Evolutionary conservation across 2,888 invertebrate species (phyloP).

Genomic region (Tipula confusa): DNA sequence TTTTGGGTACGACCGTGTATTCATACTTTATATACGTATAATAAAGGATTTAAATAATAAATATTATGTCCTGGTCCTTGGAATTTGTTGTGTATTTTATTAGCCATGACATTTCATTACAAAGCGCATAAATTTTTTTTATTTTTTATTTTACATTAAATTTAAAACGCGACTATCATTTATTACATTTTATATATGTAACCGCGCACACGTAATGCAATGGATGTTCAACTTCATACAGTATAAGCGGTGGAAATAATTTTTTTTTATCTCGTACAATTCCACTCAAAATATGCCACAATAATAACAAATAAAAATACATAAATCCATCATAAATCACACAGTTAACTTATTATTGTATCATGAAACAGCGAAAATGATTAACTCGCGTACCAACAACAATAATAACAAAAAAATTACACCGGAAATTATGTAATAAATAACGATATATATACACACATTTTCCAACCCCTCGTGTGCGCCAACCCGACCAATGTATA

Average conservation of each 20-base stretch:
- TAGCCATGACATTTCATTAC: not conserved
- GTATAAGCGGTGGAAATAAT: not conserved
- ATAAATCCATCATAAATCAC: not conserved
- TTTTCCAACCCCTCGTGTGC: not conserved
- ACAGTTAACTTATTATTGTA: slow-evolving; percentile 5
- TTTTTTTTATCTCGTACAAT: not conserved
- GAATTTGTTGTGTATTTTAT: not conserved
- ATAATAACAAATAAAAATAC: not conserved
- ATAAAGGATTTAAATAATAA: slow-evolving; percentile 12
- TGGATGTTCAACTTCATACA: not conserved
- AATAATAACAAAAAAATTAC: not conserved
- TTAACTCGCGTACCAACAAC: not conserved
- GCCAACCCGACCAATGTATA: not conserved
- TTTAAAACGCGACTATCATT: not conserved
- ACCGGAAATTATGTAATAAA: not conserved
- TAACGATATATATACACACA: not conserved
- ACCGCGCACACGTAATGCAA: not conserved
- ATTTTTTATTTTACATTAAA: not conserved
- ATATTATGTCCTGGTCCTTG: not conserved
- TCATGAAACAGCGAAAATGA: slow-evolving; percentile 20
- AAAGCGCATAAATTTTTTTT: slow-evolving; percentile 3
- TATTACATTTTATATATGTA: not conserved
- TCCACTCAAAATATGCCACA: not conserved
- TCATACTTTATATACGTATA: not conserved
- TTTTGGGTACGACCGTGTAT: not conserved